Base-by-base conservation (phyloP, 2,113 vertebrate genomes). In the Hydropotes inermis region DNA sequence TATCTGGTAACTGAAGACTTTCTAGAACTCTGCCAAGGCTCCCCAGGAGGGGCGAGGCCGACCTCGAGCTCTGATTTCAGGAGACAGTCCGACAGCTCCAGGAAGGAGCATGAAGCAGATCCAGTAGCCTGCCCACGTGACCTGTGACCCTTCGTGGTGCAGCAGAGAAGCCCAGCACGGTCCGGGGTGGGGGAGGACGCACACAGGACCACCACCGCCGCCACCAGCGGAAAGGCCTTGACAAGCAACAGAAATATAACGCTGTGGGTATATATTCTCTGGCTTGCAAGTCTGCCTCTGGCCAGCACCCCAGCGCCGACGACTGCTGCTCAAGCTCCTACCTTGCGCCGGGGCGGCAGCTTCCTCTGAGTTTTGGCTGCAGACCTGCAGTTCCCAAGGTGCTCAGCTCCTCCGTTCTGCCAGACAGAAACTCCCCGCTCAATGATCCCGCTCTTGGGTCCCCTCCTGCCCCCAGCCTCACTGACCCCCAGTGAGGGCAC, bases 361-460 rank as follows among this genome's bases (percentile, higher is more conserved):
- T 99, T 99, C 98, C 98, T 99, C 98, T 99, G 99, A 95, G 98
- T 94, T 98, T 99, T 99, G 98, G 98, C 96, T 97, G 98, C 97
- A 97, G 98, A 97, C 98, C 99, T 99, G 99, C 95, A 98, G 98
- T 99, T 99, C 97, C 98, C 98, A 95, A 98, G 98, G 97, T 93
- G 98, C 79, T 99, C 98, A 97, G 54, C 67, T 99, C 98, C 99
- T 98, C 98, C 98, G 91, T 97, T 99, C 99, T 99, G 99, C 99
- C 98, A 98, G 97, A 99, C 84, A 99, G 98, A 99, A 99, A 99
- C 99, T 98, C 98, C 98, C 97, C 94, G 98, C 98, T 99, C 98
- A 99, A 87, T 98, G 91, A 91, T 67, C 95, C 97, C 70, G 45
- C 33, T 82, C 81, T n/a, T n/a, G 1, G 81, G 50, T 27, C 81